Base-by-base conservation (phyloP, 2,888 invertebrate species). In the Melipona bicolor region DNA sequence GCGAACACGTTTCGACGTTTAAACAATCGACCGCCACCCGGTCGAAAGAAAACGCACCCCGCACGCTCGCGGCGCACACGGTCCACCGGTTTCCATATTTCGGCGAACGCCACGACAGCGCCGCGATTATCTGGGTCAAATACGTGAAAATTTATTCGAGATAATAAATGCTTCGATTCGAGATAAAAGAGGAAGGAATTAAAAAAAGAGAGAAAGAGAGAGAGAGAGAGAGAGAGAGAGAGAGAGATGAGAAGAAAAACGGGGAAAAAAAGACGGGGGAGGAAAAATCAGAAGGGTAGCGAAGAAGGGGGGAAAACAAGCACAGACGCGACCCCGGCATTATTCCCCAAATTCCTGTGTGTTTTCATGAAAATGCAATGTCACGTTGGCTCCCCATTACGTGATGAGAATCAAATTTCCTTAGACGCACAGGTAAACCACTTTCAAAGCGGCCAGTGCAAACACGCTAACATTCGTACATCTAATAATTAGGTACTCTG, bases 301-400 rank as follows among this genome's bases (percentile, higher is more conserved):
- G 65, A 21, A 52, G 15, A 15, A 43, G 54, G 6, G 9, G 49
- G 17, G 69, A 79, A 62, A 68, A 50, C 19, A 19, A 32, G 62
- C 49, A 59, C 13, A 56, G 43, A 82, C 61, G 72, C 77, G 69
- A 77, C 43, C 54, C 77, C 49, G 73, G 54, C 62, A 68, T 83
- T 88, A 79, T 85, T 80, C 62, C 72, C 83, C 61, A 27, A 75
- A 81, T 83, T 81, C 79, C 54, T 62, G 49, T 21, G 71, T 32
- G 70, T 43, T 87, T 84, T 85, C 90, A 87, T 89, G 88, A 87
- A 89, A 88, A 88, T 90, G 86, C 83, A 85, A 69, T 78, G 69
- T 87, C 88, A 82, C 86, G 83, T 79, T 76, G 85, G 65, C 78
- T 71, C 84, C 77, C 79, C 74, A 88, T 89, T 87, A 86, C 87